phyloP scores from a whole-genome alignment of 2,113 vertebrate genomes.

The Nothocercus nigrocapillus region DNA sequence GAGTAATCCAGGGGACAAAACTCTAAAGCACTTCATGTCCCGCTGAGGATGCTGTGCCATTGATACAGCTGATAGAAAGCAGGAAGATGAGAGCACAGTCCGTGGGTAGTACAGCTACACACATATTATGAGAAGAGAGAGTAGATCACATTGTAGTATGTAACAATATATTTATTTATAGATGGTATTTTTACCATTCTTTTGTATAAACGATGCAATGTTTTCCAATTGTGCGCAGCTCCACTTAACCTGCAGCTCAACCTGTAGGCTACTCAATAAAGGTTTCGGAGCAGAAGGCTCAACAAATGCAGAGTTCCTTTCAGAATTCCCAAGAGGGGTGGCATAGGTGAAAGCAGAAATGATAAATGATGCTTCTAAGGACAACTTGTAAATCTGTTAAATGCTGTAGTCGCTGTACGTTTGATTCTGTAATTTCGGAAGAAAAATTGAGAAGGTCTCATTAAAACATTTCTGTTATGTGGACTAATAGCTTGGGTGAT shows the following conservation, averaged over 20 bases:
- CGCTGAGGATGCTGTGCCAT: background rate
- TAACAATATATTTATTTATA: background rate
- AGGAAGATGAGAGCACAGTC: background rate
- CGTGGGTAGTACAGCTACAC: background rate
- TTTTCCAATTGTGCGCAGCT: background rate
- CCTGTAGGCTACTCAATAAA: background rate
- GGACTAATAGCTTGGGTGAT: background rate
- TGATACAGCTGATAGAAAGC: background rate
- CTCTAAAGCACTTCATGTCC: background rate
- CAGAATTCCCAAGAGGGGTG: constrained; percentile 10
- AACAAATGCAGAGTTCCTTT: constrained; percentile 53
- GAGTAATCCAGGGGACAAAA: background rate
- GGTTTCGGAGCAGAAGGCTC: constrained; percentile 2
- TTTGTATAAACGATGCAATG: background rate
- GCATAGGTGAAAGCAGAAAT: background rate
- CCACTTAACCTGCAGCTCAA: background rate
- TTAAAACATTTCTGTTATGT: background rate
- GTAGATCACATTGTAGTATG: background rate
- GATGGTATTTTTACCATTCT: background rate
- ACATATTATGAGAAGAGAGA: background rate
- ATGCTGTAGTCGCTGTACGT: background rate
- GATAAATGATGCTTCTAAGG: background rate
- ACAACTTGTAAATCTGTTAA: constrained; percentile 20
- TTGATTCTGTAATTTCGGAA: background rate
- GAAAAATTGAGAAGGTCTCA: background rate